Base-by-base conservation (phyloP, 53 echinoderm and acorn worm genomes). In the Luidia sarsii region DNA sequence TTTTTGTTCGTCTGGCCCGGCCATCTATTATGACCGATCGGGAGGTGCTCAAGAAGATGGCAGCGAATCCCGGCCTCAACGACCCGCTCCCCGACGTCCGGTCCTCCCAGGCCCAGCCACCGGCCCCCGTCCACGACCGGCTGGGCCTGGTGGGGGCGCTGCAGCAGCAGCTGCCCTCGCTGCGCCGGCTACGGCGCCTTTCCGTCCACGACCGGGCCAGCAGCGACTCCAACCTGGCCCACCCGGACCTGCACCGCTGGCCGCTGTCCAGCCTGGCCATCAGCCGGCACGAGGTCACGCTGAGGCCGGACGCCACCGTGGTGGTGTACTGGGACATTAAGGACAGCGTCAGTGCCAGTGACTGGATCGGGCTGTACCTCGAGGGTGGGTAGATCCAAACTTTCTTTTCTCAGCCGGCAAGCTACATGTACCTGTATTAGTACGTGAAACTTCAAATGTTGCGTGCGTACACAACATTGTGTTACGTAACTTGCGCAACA, bases 351-450 rank as follows among this genome's bases (percentile, higher is more conserved):
- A 77, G 91, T 4, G 86, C 82, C 15, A 89, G 80, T 15, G 94
- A 94, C 33, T 99, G 99, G 99, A 99, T 99, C 48, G 99, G 99
- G 16, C 89, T 99, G 11, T 99, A 89, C 37, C 85, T 69, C 7
- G 79, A 91, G 9, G 93, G 99, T 99, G 77, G 67, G 93, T 87
- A 54, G 4, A 64, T 15, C 22, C 14, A 60, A 18, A 3, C 14
- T 20, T 54, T 54, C 20, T 18, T 15, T 21, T 54, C 14, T 5
- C 5, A 15, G 10, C 5, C 55, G 10, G 55, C 20, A 11, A 8
- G 33, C 7, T 48, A 16, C 11, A 6, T 18, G 10, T 4, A 46
- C 20, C 48, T 65, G 7, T 8, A 27, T 8, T 27, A 65, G 9
- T 27, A 7, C n/a, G n/a, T n/a, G n/a, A n/a, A n/a, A n/a, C n/a